Conservation (phyloP, 2,113 vertebrate genomes). For the Neopipo cinnamomea region DNA sequence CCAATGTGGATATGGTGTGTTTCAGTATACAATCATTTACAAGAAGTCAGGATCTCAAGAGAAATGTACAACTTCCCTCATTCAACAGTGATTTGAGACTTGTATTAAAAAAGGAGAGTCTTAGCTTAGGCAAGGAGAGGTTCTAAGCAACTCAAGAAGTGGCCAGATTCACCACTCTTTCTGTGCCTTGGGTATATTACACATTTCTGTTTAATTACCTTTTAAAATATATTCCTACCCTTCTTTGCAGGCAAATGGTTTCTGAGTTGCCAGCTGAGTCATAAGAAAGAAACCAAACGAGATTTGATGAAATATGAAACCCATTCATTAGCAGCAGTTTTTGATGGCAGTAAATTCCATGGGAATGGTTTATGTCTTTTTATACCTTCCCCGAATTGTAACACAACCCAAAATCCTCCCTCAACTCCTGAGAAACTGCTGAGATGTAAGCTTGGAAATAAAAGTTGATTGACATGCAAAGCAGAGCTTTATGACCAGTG, state of each 20-base stretch:
- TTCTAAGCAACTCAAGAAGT: neutral
- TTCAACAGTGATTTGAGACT: neutral
- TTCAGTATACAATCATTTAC: neutral
- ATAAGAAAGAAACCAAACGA: conserved; percentile 58
- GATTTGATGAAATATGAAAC: conserved; percentile 70
- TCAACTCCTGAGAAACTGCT: conserved; percentile 56
- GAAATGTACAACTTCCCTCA: neutral
- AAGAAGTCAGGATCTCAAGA: neutral
- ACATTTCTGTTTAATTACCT: neutral
- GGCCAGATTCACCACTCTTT: neutral
- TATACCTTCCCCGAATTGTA: conserved; percentile 62
- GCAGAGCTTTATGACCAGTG: conserved; percentile 40
- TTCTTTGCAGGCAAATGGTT: conserved; percentile 15
- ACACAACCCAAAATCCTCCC: neutral
- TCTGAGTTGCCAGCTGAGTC: conserved; percentile 55
- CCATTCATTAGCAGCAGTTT: conserved; percentile 60
- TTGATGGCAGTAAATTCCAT: conserved; percentile 68
- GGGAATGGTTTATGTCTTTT: conserved; percentile 71
- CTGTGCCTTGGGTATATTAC: neutral
- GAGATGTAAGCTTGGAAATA: conserved; percentile 70
- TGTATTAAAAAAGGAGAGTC: neutral
- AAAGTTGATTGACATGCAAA: conserved; percentile 56
- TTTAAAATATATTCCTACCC: neutral
- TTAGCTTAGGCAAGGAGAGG: neutral
- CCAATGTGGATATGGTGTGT: neutral